These are phyloP conservation scores for Macrostomum cliftonense DNA, from an alignment of 2,888 invertebrate species.

Conservation along the genomic window DNA sequence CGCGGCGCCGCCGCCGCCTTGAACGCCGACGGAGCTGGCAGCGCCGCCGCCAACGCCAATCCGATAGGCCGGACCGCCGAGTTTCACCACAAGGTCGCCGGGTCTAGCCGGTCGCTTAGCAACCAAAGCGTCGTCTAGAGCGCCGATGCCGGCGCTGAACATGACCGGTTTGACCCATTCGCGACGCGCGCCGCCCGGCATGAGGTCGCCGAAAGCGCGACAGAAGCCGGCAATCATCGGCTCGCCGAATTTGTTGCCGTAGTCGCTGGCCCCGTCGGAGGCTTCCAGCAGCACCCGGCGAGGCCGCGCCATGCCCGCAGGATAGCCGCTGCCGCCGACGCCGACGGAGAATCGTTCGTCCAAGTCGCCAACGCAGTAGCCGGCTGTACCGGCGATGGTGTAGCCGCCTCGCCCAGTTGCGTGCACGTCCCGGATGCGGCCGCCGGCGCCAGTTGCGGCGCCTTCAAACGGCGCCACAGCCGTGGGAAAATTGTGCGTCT, in stretches of 20 bases:
- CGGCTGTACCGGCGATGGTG: constrained; percentile 82
- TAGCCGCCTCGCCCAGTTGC: constrained; percentile 80
- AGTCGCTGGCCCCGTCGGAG: constrained; percentile 91
- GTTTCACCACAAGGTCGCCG: constrained; percentile 76
- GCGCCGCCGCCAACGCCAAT: constrained; percentile 98
- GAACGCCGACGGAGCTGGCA: constrained; percentile 67
- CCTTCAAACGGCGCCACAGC: constrained; percentile 90
- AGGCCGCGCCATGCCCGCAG: constrained; percentile 69
- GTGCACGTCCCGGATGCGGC: constrained; percentile 79
- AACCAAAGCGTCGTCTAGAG: constrained; percentile 62
- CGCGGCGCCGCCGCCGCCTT: constrained; percentile 64
- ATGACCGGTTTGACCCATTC: constrained; percentile 96
- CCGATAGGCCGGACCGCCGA: constrained; percentile 88
- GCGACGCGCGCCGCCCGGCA: constrained; percentile 46
- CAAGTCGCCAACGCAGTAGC: constrained; percentile 82
- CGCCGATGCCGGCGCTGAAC: constrained; percentile 89
- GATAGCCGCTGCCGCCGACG: too few species aligned
- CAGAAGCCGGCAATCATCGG: constrained; percentile 77
- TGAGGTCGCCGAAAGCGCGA: constrained; percentile 56
- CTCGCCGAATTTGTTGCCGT: constrained; percentile 96
- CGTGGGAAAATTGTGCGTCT: constrained; percentile 79
- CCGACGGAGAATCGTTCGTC: too few species aligned
- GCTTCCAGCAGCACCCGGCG: constrained; percentile 77
- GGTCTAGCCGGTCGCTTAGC: constrained; percentile 17
- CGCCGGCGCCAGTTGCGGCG: constrained; percentile 90